Evolutionary conservation across 2,888 invertebrate species (phyloP).

Genomic region (Pherbina coryleti): DNA sequence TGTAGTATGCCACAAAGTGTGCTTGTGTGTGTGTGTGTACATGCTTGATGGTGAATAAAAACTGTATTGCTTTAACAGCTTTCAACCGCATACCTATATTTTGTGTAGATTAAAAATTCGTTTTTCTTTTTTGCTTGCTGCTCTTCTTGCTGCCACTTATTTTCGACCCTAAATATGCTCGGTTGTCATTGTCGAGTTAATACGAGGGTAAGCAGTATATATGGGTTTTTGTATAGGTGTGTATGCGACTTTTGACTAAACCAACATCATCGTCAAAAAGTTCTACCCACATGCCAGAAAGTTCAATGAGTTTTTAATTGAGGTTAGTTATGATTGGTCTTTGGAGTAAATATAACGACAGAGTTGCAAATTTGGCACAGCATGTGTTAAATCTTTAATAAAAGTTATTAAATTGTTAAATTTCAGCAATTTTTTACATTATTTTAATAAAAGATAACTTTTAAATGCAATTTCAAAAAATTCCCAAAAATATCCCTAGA

Average conservation of each 20-base stretch:
- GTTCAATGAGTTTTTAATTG: conserved; percentile 7
- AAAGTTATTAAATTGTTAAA: background rate
- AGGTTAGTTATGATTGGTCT: too few relatives aligned
- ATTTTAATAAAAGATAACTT: too few relatives aligned
- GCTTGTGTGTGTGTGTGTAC: too few relatives aligned
- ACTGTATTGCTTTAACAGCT: background rate
- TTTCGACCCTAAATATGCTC: background rate
- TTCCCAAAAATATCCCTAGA: too few relatives aligned
- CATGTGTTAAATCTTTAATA: too few relatives aligned
- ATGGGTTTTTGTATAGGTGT: too few relatives aligned
- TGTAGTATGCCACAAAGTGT: too few relatives aligned
- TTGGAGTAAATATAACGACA: too few relatives aligned
- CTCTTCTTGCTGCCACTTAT: too few relatives aligned
- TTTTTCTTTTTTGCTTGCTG: background rate
- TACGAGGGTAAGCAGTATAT: conserved; percentile 18
- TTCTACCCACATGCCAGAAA: background rate
- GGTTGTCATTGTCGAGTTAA: background rate
- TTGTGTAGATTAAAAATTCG: background rate
- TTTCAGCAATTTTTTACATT: background rate
- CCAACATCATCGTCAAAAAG: background rate
- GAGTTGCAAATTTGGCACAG: too few relatives aligned
- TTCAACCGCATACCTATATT: conserved; percentile 1
- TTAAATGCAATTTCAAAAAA: too few relatives aligned
- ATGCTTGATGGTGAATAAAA: too few relatives aligned
- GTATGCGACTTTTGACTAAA: background rate